Percentiles rank a stretch among this genome's conserved stretches.
phyloP scores from a whole-genome alignment of 2,113 vertebrate species.

The Strix aluco region DNA sequence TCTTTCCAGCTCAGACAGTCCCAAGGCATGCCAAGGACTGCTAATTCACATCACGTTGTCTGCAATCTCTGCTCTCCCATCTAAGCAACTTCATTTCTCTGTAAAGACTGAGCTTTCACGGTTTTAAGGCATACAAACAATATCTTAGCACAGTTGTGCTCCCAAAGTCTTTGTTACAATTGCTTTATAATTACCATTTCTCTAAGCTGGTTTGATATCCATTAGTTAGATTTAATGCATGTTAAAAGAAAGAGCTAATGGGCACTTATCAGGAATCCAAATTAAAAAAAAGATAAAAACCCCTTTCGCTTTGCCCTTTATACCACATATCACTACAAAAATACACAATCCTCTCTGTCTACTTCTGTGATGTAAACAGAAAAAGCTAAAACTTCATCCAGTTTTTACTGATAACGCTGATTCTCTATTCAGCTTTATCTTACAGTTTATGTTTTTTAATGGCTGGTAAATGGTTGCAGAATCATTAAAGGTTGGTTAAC shows the following conservation, averaged over 20 bases:
- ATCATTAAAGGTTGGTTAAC: constrained; percentile 67
- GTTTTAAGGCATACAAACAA: background rate
- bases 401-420: background rate
- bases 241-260: constrained; percentile 57
- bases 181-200: constrained; percentile 50
- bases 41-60: background rate
- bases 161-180: constrained; percentile 14
- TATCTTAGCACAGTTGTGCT: background rate
- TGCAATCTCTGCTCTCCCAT: background rate
- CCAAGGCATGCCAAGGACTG: background rate
- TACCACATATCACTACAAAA: background rate
- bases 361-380: background rate
- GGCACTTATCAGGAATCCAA: constrained; percentile 41
- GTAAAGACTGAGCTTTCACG: background rate
- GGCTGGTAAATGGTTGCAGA: constrained; percentile 53
- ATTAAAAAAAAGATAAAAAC: background rate
- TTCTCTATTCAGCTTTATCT: constrained; percentile 20
- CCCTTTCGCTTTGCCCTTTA: constrained; percentile 18
- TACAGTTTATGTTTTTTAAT: constrained; percentile 60
- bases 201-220: constrained; percentile 55
- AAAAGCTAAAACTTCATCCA: background rate
- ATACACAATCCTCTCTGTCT: background rate
- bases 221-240: constrained; percentile 62
- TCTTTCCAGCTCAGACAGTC: background rate
- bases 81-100: background rate